phyloP scores from a whole-genome alignment of 1,140 invertebrate species.

The Zeugodacus cucurbitae region DNA sequence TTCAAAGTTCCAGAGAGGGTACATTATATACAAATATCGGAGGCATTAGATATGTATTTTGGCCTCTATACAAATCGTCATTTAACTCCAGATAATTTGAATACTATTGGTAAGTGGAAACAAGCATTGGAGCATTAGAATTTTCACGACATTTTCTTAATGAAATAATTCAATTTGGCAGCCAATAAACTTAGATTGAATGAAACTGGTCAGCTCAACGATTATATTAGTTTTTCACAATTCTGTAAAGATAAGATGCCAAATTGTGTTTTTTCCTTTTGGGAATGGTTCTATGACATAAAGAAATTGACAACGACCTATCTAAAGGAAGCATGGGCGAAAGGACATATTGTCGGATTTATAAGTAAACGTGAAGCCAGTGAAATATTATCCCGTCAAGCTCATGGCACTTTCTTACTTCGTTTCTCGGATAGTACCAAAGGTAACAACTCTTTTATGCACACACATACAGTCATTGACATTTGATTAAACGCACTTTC shows the following conservation, averaged over 20 bases:
- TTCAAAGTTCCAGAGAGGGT: slow-evolving; percentile 93
- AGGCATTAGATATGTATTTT: slow-evolving; percentile 92
- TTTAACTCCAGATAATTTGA: slow-evolving; percentile 85
- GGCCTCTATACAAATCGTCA: slow-evolving; percentile 82
- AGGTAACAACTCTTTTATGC: slow-evolving; percentile 61
- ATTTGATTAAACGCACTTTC: no score
- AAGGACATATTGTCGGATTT: slow-evolving; percentile 91
- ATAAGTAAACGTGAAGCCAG: slow-evolving; percentile 87
- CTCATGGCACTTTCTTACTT: slow-evolving; percentile 90
- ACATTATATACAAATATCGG: slow-evolving; percentile 84
- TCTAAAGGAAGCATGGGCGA: slow-evolving; percentile 87
- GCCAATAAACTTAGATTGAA: slow-evolving; percentile 61
- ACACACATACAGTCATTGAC: no score
- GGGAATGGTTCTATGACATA: slow-evolving; percentile 98
- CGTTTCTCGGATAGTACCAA: slow-evolving; percentile 95
- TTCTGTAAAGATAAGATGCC: slow-evolving; percentile 94
- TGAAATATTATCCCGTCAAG: slow-evolving; percentile 81
- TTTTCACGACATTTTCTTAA: neutral
- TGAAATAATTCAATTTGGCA: slow-evolving; percentile 44
- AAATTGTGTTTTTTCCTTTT: slow-evolving; percentile 94
- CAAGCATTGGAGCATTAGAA: no score
- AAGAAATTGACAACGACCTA: slow-evolving; percentile 96
- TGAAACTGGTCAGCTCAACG: slow-evolving; percentile 64
- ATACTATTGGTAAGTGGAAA: slow-evolving; percentile 82
- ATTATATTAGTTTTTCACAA: slow-evolving; percentile 86